Evolutionary conservation across 2,113 vertebrate species (phyloP).

Genomic region (Rhombomys opimus): DNA sequence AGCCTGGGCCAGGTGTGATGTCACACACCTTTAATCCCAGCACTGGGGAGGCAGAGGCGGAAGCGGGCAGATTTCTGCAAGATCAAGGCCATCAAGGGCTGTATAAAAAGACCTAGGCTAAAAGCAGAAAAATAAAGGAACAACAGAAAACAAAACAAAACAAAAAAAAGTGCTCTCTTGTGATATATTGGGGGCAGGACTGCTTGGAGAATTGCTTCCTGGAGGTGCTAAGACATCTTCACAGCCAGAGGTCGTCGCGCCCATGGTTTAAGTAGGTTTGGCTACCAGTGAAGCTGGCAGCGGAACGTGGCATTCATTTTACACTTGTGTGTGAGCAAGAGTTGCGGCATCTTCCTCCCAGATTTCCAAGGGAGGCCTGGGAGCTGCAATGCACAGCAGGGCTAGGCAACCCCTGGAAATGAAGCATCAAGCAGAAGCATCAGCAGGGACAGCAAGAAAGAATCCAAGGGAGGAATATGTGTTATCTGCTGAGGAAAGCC

Average conservation of each 20-base stretch:
- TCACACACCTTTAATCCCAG: background rate
- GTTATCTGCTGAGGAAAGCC: background rate
- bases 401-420: background rate
- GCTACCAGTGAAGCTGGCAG: background rate
- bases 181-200: background rate
- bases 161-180: background rate
- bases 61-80: background rate
- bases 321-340: background rate
- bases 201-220: background rate
- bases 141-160: background rate
- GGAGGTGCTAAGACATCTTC: background rate
- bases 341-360: background rate
- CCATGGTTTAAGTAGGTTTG: background rate
- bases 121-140: background rate
- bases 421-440: background rate
- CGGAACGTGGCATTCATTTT: background rate
- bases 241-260: background rate
- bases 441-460: background rate
- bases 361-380: background rate
- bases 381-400: background rate
- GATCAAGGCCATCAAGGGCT: background rate
- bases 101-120: background rate
- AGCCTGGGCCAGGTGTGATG: background rate
- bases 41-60: background rate
- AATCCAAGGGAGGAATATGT: background rate